phyloP scores from a whole-genome alignment of 2,113 vertebrate species.

The Trinectes maculatus region DNA sequence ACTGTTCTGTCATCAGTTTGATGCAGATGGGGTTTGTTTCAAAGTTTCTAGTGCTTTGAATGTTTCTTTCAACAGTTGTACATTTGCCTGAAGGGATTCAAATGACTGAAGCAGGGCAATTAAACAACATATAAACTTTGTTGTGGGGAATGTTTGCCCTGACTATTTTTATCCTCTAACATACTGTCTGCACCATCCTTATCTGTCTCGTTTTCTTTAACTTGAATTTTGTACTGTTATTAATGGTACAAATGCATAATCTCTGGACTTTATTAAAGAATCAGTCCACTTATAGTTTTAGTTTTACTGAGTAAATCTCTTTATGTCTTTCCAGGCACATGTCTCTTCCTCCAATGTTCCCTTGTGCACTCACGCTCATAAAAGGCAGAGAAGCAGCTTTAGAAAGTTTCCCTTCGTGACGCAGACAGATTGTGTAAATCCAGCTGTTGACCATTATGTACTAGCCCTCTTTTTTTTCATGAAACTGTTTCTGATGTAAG shows the following conservation, averaged over 20 bases:
- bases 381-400: slow-evolving; percentile 26
- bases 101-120: neutral
- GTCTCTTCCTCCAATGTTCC: slow-evolving; percentile 14
- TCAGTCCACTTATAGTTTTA: neutral
- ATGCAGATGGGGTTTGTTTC: slow-evolving; percentile 1
- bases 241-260: neutral
- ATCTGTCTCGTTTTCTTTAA: too few species aligned
- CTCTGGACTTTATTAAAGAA: neutral
- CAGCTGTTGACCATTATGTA: slow-evolving; percentile 83
- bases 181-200: neutral
- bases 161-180: slow-evolving; percentile 4
- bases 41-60: slow-evolving; percentile 21
- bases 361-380: slow-evolving; percentile 36
- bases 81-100: slow-evolving; percentile 16
- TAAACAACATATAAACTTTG: slow-evolving; percentile 32
- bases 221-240: too few species aligned
- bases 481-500: slow-evolving; percentile 81
- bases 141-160: slow-evolving; percentile 20
- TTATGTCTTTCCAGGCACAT: neutral
- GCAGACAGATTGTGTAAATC: slow-evolving; percentile 47
- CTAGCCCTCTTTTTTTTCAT: slow-evolving; percentile 72
- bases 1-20: neutral
- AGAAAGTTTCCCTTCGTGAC: slow-evolving; percentile 40
- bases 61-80: slow-evolving; percentile 36
- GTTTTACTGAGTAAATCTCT: slow-evolving; percentile 1